Conservation (phyloP, 2,113 vertebrate species). For the Calypte anna region DNA sequence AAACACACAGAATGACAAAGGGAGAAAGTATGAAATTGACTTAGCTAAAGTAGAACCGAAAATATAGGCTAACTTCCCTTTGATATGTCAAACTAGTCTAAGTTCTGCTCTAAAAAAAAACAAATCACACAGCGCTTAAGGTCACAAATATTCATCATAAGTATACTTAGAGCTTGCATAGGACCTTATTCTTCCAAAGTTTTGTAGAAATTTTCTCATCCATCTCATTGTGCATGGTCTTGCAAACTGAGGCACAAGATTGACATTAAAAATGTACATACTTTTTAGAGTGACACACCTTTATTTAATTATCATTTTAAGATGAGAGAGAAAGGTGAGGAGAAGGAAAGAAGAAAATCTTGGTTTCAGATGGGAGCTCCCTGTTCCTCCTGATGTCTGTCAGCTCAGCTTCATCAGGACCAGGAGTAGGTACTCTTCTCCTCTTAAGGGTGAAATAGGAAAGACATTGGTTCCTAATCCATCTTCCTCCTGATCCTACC, state of each 20-base stretch:
- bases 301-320: neutral
- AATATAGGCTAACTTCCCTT: constrained; percentile 24
- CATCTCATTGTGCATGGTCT: neutral
- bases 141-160: neutral
- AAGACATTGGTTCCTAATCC: neutral
- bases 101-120: neutral
- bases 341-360: neutral
- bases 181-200: constrained; percentile 3
- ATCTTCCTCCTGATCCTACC: neutral
- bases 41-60: constrained; percentile 44
- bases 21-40: constrained; percentile 70
- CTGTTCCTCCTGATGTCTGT: neutral
- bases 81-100: constrained; percentile 18
- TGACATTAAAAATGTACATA: neutral
- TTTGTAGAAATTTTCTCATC: neutral
- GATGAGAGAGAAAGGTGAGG: neutral
- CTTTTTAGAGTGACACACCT: neutral
- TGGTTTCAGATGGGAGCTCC: neutral
- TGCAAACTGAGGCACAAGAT: neutral
- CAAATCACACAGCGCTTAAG: neutral
- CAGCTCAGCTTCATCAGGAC: neutral
- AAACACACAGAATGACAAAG: constrained; percentile 67
- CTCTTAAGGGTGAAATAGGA: neutral
- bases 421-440: neutral
- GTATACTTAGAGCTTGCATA: neutral